Percentiles rank a stretch among this genome's conserved stretches.
Evolutionary conservation across 2,113 vertebrate species (phyloP).

Genomic region (Melanerpes formicivorus): DNA sequence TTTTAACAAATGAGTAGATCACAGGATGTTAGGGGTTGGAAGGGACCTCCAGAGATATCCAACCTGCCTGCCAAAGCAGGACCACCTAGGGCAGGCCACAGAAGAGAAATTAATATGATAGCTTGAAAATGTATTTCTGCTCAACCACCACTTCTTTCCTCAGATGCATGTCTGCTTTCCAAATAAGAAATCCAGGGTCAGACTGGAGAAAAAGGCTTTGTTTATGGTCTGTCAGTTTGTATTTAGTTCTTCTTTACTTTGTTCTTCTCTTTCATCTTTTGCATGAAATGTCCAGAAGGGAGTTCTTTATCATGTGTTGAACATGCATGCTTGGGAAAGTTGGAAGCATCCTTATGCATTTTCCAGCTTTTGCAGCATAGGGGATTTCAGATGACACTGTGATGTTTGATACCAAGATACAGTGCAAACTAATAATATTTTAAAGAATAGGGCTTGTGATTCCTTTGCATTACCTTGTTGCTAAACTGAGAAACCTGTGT

Average conservation of each 20-base stretch:
- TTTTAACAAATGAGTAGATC: background rate
- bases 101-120: background rate
- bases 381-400: background rate
- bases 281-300: background rate
- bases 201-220: background rate
- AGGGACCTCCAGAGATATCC: too few species aligned
- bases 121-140: background rate
- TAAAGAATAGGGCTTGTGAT: background rate
- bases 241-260: background rate
- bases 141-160: background rate
- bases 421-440: background rate
- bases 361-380: background rate
- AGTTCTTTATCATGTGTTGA: background rate
- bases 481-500: background rate
- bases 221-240: background rate
- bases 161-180: background rate
- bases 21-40: too few species aligned
- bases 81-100: too few species aligned
- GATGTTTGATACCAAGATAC: background rate
- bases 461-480: background rate
- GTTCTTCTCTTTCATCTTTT: background rate
- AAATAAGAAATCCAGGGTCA: background rate
- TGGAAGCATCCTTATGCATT: accelerated
- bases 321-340: background rate
- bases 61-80: too few species aligned